A percentile compares a stretch with the other conserved stretches of the same genome.
Conservation (phyloP, 2,797 vertebrate genomes). For the Triplophysa yarkandensis region DNA sequence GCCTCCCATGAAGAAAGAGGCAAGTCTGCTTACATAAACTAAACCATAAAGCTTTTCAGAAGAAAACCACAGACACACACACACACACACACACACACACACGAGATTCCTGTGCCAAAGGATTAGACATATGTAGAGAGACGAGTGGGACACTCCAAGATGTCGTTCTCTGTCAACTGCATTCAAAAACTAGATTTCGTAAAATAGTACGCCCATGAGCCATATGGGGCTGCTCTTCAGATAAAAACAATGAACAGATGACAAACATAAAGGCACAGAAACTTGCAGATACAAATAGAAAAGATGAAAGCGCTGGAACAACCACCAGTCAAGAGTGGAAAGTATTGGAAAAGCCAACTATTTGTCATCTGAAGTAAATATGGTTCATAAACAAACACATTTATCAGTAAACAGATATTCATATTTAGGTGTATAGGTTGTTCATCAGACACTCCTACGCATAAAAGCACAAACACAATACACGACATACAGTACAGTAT, state of each 20-base stretch:
- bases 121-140: slow-evolving; percentile 64
- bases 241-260: slow-evolving; percentile 16
- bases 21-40: slow-evolving; percentile 56
- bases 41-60: slow-evolving; percentile 35
- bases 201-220: slow-evolving; percentile 35
- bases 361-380: slow-evolving; percentile 34
- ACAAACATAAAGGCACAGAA: not conserved
- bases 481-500: slow-evolving; percentile 20
- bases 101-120: slow-evolving; percentile 59
- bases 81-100: slow-evolving; percentile 14
- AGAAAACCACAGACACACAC: too few species aligned
- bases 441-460: slow-evolving; percentile 46
- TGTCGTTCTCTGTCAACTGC: slow-evolving; percentile 29
- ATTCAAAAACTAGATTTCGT: slow-evolving; percentile 39
- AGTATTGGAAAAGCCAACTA: slow-evolving; percentile 31
- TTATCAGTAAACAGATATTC: slow-evolving; percentile 41
- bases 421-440: slow-evolving; percentile 41
- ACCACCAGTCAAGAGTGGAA: not conserved
- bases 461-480: slow-evolving; percentile 15
- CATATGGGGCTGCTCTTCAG: slow-evolving; percentile 18
- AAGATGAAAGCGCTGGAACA: not conserved
- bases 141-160: slow-evolving; percentile 62
- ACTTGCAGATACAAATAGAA: not conserved
- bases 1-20: slow-evolving; percentile 54
- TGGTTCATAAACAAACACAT: slow-evolving; percentile 43